Percentiles rank a stretch among this genome's conserved stretches.
Conservation (phyloP, 2,797 vertebrate genomes). For the Merluccius polli region DNA sequence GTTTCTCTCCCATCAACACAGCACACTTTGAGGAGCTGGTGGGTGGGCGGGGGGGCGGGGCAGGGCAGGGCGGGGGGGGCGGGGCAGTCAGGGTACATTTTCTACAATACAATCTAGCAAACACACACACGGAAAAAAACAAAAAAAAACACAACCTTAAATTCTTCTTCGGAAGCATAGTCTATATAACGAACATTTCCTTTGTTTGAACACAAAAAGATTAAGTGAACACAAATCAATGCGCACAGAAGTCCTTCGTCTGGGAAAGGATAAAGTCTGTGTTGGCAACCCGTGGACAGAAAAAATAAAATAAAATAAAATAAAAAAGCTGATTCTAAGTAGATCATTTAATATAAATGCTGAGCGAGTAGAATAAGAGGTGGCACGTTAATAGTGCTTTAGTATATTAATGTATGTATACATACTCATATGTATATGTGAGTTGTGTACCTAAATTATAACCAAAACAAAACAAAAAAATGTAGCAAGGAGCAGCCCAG, state of each 20-base stretch:
- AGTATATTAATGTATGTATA: constrained; percentile 77
- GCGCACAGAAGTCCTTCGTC: constrained; percentile 77
- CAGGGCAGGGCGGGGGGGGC: constrained; percentile 24
- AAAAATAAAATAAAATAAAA: constrained; percentile 55
- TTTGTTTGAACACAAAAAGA: constrained; percentile 77
- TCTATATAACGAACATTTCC: constrained; percentile 71
- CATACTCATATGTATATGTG: constrained; percentile 79
- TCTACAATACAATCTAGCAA: constrained; percentile 73
- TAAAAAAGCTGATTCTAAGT: constrained; percentile 72
- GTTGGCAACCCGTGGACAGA: constrained; percentile 76
- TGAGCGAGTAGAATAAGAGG: constrained; percentile 79
- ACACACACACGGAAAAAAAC: constrained; percentile 37
- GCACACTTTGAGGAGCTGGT: constrained; percentile 52
- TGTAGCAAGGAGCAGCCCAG: constrained; percentile 63
- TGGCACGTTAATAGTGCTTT: constrained; percentile 77
- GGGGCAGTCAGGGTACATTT: constrained; percentile 58
- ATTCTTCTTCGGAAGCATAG: constrained; percentile 72
- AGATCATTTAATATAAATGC: constrained; percentile 93
- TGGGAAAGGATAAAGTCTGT: constrained; percentile 79
- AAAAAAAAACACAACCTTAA: constrained; percentile 55
- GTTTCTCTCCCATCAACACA: constrained; percentile 61
- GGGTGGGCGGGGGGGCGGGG: constrained; percentile 16
- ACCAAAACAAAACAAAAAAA: constrained; percentile 26
- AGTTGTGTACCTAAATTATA: constrained; percentile 74
- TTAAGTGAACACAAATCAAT: constrained; percentile 75